Base-by-base conservation (phyloP, 2,888 invertebrate species). In the Matsumyia berberina region DNA sequence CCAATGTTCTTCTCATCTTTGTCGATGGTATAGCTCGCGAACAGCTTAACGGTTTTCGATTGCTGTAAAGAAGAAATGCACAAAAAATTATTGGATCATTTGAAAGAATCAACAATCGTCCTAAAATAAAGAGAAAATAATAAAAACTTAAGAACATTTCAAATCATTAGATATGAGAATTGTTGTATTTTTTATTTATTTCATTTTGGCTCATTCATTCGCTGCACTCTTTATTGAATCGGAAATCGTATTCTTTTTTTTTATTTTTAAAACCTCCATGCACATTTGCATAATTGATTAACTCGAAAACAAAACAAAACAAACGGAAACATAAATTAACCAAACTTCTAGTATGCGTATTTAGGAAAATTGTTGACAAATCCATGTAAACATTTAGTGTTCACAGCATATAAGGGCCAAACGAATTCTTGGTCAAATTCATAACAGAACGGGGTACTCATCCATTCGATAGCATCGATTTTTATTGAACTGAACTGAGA, bases 401-500 rank as follows among this genome's bases (percentile, higher is more conserved):
- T 80, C 74, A 76, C 51, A 35, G 55, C 46, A 73, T 67, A 44
- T n/a, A 58, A 64, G 5, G 37, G 64, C 70, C 78, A 78, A 72
- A 57, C 44, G 70, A 39, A 42, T 57, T 53, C 60, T 74, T 69
- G 76, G 64, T 64, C 70, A 51, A 58, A 51, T 53, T 77, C 46
- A 53, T 55, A 57, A 66, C 53, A 55, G 62, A 79, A 37, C 78
- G 73, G 46, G 57, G 69, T 57, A 76, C 64, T 74, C 69, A 80
- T 70, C 80, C 64, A 76, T 76, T 85, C 80, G 80, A 85, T 70
- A 76, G 79, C 85, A 85, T 80, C 85, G 85, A 85, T 60, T 49
- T 58, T 67, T 76, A 85, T 85, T 85, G 85, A 85, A 85, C 85
- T 85, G 85, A 85, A 85, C 79, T 80, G 79, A 85, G 70, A 80